A percentile compares a stretch with the other conserved stretches of the same genome.
Conservation (phyloP, 2,888 invertebrate genomes). For the Merodon equestris region DNA sequence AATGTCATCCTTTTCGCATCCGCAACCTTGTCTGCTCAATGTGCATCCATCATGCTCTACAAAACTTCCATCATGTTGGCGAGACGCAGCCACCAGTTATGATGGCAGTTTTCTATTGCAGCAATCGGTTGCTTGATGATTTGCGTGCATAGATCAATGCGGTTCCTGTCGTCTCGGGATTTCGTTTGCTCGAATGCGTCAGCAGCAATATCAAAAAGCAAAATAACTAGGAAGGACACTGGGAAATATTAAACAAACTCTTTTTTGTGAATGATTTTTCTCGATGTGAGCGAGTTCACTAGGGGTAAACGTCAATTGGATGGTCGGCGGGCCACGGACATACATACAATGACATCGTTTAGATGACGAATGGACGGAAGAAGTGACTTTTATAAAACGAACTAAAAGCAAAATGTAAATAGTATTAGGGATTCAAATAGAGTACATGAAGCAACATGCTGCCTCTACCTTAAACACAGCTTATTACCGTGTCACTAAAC, state of each 20-base stretch:
- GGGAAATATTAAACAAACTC: slow-evolving; percentile 35
- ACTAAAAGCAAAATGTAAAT: not conserved
- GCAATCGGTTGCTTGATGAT: slow-evolving; percentile 30
- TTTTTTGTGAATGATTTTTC: slow-evolving; percentile 57
- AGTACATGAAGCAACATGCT: not conserved
- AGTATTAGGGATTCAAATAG: not conserved
- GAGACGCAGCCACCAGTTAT: slow-evolving; percentile 33
- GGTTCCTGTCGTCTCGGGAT: not conserved
- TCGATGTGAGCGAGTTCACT: slow-evolving; percentile 45
- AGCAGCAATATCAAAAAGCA: not conserved
- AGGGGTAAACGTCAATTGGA: slow-evolving; percentile 57
- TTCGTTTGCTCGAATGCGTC: not conserved
- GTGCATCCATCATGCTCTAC: slow-evolving; percentile 62
- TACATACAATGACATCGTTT: slow-evolving; percentile 11
- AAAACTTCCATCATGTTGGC: slow-evolving; percentile 57
- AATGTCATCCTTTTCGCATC: slow-evolving; percentile 47
- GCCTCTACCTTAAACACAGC: slow-evolving; percentile 41
- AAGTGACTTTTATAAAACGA: slow-evolving; percentile 38
- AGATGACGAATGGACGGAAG: slow-evolving; percentile 33
- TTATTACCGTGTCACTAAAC: slow-evolving; percentile 53
- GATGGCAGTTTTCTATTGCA: slow-evolving; percentile 53
- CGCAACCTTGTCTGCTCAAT: slow-evolving; percentile 34
- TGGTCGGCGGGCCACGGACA: slow-evolving; percentile 20
- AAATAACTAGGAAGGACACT: slow-evolving; percentile 20
- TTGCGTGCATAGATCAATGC: slow-evolving; percentile 54